Base-by-base conservation (phyloP, 2,888 invertebrate genomes). In the Parnassius orleans region DNA sequence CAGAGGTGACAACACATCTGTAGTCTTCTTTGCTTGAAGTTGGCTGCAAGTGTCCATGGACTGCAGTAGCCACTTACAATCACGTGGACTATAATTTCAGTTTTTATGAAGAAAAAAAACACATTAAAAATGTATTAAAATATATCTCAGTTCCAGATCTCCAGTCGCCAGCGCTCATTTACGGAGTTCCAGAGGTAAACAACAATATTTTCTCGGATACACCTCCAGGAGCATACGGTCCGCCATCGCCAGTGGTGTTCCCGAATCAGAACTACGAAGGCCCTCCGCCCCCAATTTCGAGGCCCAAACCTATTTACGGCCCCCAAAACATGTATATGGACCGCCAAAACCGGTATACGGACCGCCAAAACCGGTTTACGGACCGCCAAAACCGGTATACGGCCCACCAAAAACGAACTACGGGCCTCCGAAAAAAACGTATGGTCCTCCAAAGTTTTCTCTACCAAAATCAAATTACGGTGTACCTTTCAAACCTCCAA, bases 131-230 rank as follows among this genome's bases (percentile, higher is more conserved):
- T 43, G 43, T 3, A 52, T 33, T 5, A 10, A 11, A 44, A 14
- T 60, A 61, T 46, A 53, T 66, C 24, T 65, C 69, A 80, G 87
- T 93, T 84, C 74, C 87, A 80, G 93, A 92, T 63, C 64, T 80
- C 1, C 81, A 73, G 12, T 80, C 87, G 12, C 93, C 93, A 1
- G 84, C 91, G 2, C 93, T 93, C 15, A 88, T 94, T 0, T 94
- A 94, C 74, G 94, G 94, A 60, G 92, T 92, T 0, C 94, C 94
- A 5, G 90, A 93, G 65, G 78, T 84, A 53, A 85, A 88, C 10
- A 75, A 80, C 48, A 48, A 48, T 14, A 1, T 9, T 54, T 78
- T 77, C 68, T 72, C 78, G 10, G 80, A 84, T 0, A 69, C 87
- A 0, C 90, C 90, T 0, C 83, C 87, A 0, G 81, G 89, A 10